These are phyloP conservation scores for Prunella strophiata DNA, from an alignment of 2,797 vertebrate species.

Conservation along the genomic window DNA sequence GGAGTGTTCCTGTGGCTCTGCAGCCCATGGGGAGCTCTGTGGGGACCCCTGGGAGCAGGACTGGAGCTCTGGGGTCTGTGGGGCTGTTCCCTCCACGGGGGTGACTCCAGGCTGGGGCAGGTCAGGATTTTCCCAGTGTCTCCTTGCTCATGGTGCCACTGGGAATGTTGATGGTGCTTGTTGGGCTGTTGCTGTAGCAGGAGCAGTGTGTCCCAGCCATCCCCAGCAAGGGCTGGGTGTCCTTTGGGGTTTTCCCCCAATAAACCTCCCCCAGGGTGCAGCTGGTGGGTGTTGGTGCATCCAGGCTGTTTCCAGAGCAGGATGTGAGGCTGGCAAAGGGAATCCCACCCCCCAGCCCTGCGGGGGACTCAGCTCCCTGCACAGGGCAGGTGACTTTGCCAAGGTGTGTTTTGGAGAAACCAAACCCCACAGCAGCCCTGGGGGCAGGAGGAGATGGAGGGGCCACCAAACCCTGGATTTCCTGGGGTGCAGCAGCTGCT, in stretches of 20 bases:
- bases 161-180: neutral
- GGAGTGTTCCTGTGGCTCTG: neutral
- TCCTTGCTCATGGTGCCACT: rapidly evolving
- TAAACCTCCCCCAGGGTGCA: neutral
- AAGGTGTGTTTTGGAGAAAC: neutral
- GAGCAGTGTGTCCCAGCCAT: neutral
- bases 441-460: rapidly evolving
- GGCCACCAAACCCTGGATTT: neutral
- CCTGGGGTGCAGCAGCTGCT: neutral
- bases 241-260: neutral
- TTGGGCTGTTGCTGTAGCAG: neutral
- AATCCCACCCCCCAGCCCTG: neutral
- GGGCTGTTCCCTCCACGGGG: neutral
- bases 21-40: neutral
- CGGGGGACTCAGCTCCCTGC: neutral
- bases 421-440: rapidly evolving
- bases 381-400: rapidly evolving
- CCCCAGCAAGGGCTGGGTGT: neutral
- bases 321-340: neutral
- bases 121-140: neutral
- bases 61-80: neutral
- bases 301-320: rapidly evolving
- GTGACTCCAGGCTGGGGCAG: neutral
- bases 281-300: neutral
- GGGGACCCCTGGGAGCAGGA: neutral